Conservation (phyloP, 2,797 vertebrate genomes). For the Typhlichthys eigenmanni region DNA sequence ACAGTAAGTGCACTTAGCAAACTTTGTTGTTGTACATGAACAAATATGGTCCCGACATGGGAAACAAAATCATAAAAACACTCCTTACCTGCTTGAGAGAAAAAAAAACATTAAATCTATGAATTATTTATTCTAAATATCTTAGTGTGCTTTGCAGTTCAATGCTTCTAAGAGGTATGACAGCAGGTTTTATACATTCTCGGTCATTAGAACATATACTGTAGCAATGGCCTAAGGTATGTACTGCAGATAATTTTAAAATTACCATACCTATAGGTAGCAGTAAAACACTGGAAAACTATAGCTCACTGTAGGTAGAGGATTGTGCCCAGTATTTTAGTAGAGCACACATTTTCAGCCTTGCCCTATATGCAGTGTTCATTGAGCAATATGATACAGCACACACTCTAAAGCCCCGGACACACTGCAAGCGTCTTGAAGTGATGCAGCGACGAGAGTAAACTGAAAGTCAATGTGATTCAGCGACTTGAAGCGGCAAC, state of each 20-base stretch:
- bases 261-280: slow-evolving; percentile 6
- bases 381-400: neutral
- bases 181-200: slow-evolving; percentile 39
- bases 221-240: slow-evolving; percentile 52
- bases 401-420: no score
- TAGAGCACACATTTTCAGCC: no score
- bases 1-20: no score
- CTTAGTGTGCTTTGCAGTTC: slow-evolving; percentile 39
- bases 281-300: slow-evolving; percentile 20
- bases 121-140: slow-evolving; percentile 58
- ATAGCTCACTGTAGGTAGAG: slow-evolving; percentile 2
- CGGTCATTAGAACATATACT: slow-evolving; percentile 55
- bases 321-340: no score
- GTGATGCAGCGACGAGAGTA: no score
- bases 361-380: no score
- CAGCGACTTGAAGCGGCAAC: no score
- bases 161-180: slow-evolving; percentile 44
- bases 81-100: slow-evolving; percentile 31
- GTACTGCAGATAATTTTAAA: no score
- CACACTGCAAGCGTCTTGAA: no score
- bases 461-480: no score
- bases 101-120: slow-evolving; percentile 38
- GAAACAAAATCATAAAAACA: slow-evolving; percentile 25
- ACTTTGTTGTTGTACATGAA: slow-evolving; percentile 10
- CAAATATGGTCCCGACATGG: slow-evolving; percentile 8